A percentile compares a stretch with the other conserved stretches of the same genome.
Evolutionary conservation across 2,113 vertebrate genomes (phyloP).

Genomic region (Mesoclemmys tuberculata): DNA sequence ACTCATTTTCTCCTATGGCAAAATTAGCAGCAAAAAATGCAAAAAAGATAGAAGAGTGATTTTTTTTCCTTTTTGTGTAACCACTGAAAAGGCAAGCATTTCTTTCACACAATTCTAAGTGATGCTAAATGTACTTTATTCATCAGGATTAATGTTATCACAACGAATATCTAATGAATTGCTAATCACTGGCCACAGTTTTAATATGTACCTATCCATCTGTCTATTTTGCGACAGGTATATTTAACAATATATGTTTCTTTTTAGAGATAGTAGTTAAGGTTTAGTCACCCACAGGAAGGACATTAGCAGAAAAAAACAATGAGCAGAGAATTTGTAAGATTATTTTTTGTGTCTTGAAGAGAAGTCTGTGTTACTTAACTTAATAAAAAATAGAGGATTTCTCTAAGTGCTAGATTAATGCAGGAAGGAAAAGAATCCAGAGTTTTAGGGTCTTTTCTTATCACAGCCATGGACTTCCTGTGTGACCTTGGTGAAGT

Average conservation of each 20-base stretch:
- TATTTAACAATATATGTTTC: conserved; percentile 55
- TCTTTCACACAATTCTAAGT: conserved; percentile 39
- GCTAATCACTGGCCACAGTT: conserved; percentile 53
- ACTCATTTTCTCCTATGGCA: not conserved
- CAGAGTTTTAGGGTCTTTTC: not conserved
- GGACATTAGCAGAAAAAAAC: conserved; percentile 14
- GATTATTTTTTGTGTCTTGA: not conserved
- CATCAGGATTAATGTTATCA: conserved; percentile 26
- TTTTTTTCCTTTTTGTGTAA: conserved; percentile 29
- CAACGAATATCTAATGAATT: conserved; percentile 65
- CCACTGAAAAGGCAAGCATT: not conserved
- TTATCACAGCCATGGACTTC: not conserved
- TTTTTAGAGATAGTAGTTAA: conserved; percentile 33
- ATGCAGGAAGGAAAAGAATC: not conserved
- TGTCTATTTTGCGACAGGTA: conserved; percentile 66
- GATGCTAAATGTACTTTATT: conserved; percentile 32
- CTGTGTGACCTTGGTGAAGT: not conserved
- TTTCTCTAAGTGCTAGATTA: conserved; percentile 4
- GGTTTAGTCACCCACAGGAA: conserved; percentile 13
- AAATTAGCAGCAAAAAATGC: not conserved
- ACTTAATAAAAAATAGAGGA: not conserved
- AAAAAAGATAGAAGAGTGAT: not conserved
- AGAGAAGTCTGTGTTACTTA: not conserved
- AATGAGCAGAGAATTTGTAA: not conserved
- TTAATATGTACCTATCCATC: conserved; percentile 65